Evolutionary conservation across 2,888 invertebrate species (phyloP).

Genomic region (Gastrophysa polygoni): DNA sequence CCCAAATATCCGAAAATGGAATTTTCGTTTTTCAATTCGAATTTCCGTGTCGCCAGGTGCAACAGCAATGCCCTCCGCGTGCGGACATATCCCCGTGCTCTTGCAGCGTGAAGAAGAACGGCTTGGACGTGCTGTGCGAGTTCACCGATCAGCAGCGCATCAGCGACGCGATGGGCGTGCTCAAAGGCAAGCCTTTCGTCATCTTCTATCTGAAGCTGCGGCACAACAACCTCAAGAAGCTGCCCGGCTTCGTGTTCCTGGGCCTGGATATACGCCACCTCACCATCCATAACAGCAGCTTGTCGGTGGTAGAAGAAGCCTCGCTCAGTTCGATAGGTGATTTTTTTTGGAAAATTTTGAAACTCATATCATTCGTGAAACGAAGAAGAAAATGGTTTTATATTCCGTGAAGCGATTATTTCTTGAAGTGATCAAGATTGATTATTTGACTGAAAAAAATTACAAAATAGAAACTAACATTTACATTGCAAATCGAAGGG

Average conservation of each 20-base stretch:
- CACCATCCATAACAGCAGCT: slow-evolving; percentile 86
- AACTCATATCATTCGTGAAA: too few relatives aligned
- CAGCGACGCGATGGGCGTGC: slow-evolving; percentile 77
- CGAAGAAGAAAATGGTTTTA: too few relatives aligned
- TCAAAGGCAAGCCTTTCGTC: slow-evolving; percentile 80
- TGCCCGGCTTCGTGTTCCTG: slow-evolving; percentile 85
- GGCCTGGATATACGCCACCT: slow-evolving; percentile 87
- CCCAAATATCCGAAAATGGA: too few relatives aligned
- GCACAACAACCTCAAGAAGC: slow-evolving; percentile 83
- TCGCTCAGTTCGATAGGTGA: slow-evolving; percentile 87
- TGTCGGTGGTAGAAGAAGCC: slow-evolving; percentile 85
- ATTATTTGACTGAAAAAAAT: too few relatives aligned
- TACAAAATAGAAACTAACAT: too few relatives aligned
- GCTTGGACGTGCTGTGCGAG: slow-evolving; percentile 87
- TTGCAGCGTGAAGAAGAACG: slow-evolving; percentile 86
- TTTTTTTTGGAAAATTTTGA: too few relatives aligned
- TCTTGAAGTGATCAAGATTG: too few relatives aligned
- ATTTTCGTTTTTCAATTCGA: too few relatives aligned
- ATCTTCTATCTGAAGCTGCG: slow-evolving; percentile 88
- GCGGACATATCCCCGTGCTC: slow-evolving; percentile 79
- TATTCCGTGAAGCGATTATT: too few relatives aligned
- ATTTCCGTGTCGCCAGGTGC: slow-evolving; percentile 46
- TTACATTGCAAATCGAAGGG: too few relatives aligned
- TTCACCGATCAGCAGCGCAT: slow-evolving; percentile 82
- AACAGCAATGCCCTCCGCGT: slow-evolving; percentile 77